These are phyloP conservation scores for Ephestia elutella DNA, from an alignment of 1,140 invertebrate genomes.

Conservation along the genomic window DNA sequence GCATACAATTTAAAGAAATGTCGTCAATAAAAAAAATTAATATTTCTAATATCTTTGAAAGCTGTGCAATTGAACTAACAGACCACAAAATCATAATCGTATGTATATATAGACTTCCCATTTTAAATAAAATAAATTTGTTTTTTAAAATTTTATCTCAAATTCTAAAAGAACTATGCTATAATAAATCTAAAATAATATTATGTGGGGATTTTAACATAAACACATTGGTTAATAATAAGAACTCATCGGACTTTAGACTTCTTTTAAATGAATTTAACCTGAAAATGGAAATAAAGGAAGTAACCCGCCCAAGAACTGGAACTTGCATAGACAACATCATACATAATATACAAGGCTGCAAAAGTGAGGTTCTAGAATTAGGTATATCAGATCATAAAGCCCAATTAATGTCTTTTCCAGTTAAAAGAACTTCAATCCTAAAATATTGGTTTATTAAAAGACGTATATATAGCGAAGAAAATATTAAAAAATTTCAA, in stretches of 20 bases:
- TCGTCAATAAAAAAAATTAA: not conserved
- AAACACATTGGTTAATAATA: not conserved
- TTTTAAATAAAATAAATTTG: not conserved
- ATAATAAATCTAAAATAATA: slow-evolving; percentile 14
- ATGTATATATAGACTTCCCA: slow-evolving; percentile 20
- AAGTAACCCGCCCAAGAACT: slow-evolving; percentile 18
- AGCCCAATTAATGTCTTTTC: slow-evolving; percentile 18
- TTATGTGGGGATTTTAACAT: slow-evolving; percentile 16
- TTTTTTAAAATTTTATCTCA: slow-evolving; percentile 17
- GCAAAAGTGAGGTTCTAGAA: slow-evolving; percentile 14
- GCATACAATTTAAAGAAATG: not conserved
- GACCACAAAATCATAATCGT: slow-evolving; percentile 16
- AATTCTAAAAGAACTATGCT: not conserved
- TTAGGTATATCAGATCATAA: slow-evolving; percentile 23
- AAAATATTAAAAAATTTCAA: slow-evolving; percentile 11
- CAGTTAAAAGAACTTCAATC: slow-evolving; percentile 4
- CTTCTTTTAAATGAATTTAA: not conserved
- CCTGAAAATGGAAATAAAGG: slow-evolving; percentile 12
- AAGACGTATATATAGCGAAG: slow-evolving; percentile 6
- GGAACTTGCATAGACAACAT: slow-evolving; percentile 25
- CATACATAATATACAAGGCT: slow-evolving; percentile 12
- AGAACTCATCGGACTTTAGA: not conserved
- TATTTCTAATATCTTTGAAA: slow-evolving; percentile 2
- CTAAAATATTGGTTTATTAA: slow-evolving; percentile 10
- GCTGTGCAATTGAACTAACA: slow-evolving; percentile 12